Evolutionary conservation across 2,888 invertebrate species (phyloP), one percentile per base, ranked within the genome.

Genomic region (Eretmocerus hayati): DNA sequence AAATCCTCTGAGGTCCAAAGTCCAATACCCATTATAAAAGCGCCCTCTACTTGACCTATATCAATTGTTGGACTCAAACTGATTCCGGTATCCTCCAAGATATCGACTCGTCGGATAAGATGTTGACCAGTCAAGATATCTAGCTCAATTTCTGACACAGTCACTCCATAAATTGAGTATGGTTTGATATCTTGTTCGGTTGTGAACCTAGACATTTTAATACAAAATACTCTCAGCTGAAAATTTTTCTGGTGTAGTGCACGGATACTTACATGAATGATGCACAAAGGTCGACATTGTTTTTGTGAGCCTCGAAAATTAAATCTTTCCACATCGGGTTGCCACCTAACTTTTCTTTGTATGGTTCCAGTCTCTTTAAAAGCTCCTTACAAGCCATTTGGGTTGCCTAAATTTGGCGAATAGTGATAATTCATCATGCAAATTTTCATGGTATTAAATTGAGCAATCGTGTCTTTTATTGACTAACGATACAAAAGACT

Each of bases 81-180:
- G 57, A 81, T 76, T 4, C 88, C 87, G 11, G 79, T 78, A 62
- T 88, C 87, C 67, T 87, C 86, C 5, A 86, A 67, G 33, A 88
- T 67, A 65, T 88, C 87, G 0, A 84, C 84, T 55, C 87, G 77
- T 13, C 64, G 69, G 4, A 86, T 67, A 56, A 83, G 74, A 61
- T 83, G 80, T 62, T 87, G 85, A 9, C 90, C 90, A 0, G 88
- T 88, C 21, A 90, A 72, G 11, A 87, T 72, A 66, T 90, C 90
- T 0, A 90, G 66, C 69, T 89, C 87, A 0, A 87, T 77, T 69
- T 90, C 90, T 3, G 81, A 67, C 2, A 81, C 76, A 9, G 78
- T 73, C 0, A 80, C 75, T 2, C 81, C 85, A 60, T 80, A 86
- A 42, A 87, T 77, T 32, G 74, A 67, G 59, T 88, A 88, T 2